Base-by-base conservation (phyloP, 2,113 vertebrate species). In the Aspidoscelis tigris region DNA sequence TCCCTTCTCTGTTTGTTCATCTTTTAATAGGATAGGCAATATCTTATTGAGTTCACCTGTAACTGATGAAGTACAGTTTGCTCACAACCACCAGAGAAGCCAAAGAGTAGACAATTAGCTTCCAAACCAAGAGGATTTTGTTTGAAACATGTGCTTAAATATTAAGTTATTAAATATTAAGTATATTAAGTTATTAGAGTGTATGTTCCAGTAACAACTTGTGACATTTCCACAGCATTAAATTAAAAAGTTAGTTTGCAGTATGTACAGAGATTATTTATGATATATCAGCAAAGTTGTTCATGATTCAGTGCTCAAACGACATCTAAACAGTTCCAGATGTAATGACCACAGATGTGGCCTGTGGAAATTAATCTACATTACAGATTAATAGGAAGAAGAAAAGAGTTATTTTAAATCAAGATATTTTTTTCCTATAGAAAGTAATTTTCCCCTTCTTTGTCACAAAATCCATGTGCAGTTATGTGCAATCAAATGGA, bases 61-160 rank as follows among this genome's bases (percentile, higher is more conserved):
- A 61, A 50, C 72, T 80, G 58, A 76, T 70, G 78, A 47, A 74
- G 61, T 44, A 72, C 18, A 80, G 76, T 80, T 33, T 43, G 53
- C 55, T 64, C 41, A 7, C 55, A 71, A 73, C 84, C 2, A 39
- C 39, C 44, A n/a, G 76, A 78, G 71, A 78, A 76, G 61, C 43
- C 47, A n/a, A 66, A 50, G 47, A 50, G 47, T 50, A 50, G 58
- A 78, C 58, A 77, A 7, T 64, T 53, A 74, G 16, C n/a, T 44
- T 74, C 26, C 43, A 21, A 10, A 41, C n/a, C 26, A 5, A 8
- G 8, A 55, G 22, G 78, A 74, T 70, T 58, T 71, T 66, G 9
- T 68, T 33, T 81, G 66, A 71, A 39, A 33, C 21, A 3, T 70
- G 66, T 43, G 7, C 22, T 65, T 58, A 26, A 39, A n/a, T 39